These are phyloP conservation scores for Chlamydotis undulata DNA, from an alignment of 2,113 vertebrate species.

Conservation along the genomic window DNA sequence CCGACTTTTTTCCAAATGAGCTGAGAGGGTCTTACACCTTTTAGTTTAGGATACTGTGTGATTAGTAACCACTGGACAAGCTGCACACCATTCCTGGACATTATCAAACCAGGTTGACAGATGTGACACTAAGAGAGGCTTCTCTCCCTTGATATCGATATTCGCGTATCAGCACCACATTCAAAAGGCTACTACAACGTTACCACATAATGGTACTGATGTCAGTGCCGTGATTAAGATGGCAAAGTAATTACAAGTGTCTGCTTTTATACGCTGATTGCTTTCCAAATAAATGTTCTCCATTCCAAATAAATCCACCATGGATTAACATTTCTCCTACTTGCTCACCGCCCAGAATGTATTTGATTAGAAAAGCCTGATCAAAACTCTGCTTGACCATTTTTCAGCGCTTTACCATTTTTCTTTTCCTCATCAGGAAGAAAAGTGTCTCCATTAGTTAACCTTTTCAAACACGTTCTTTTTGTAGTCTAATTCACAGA, in stretches of 20 bases:
- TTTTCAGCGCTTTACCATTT: slow-evolving; percentile 54
- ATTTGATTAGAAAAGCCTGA: slow-evolving; percentile 40
- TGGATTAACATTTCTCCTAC: slow-evolving; percentile 45
- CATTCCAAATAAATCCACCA: slow-evolving; percentile 41
- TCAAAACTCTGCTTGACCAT: slow-evolving; percentile 58
- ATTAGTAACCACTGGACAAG: background rate
- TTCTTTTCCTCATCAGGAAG: slow-evolving; percentile 52
- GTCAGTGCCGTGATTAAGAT: slow-evolving; percentile 29
- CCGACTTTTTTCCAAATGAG: background rate
- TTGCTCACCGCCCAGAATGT: background rate
- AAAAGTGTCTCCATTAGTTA: slow-evolving; percentile 56
- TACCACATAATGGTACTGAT: background rate
- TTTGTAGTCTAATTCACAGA: slow-evolving; percentile 55
- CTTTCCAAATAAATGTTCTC: slow-evolving; percentile 48
- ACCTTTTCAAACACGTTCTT: slow-evolving; percentile 60
- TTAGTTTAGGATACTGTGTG: background rate
- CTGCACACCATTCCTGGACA: background rate
- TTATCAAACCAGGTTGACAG: background rate
- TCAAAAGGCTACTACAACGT: background rate
- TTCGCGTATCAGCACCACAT: background rate
- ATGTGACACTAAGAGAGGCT: background rate
- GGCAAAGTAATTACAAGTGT: slow-evolving; percentile 49
- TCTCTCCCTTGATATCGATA: background rate
- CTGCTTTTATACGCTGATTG: slow-evolving; percentile 45
- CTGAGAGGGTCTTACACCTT: background rate